These are phyloP conservation scores for Nannospalax galili DNA, from an alignment of 2,113 vertebrate genomes.

Conservation along the genomic window DNA sequence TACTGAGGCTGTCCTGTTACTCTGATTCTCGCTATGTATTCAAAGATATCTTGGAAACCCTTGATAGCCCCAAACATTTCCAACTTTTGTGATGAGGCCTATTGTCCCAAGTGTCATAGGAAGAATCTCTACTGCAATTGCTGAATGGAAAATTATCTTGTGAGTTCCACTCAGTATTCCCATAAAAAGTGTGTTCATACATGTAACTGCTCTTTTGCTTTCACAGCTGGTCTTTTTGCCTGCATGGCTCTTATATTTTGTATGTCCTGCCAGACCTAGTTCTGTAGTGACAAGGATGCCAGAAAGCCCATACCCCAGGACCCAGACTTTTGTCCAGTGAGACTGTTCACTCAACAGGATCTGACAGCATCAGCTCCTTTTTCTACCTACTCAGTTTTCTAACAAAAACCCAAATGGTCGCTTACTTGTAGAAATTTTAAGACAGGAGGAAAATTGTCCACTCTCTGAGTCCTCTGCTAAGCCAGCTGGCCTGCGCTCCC, in stretches of 20 bases:
- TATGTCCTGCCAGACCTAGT: not conserved
- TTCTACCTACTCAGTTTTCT: not conserved
- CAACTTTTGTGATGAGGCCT: not conserved
- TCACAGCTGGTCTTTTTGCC: not conserved
- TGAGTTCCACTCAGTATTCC: not conserved
- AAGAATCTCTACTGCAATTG: not conserved
- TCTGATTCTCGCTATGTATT: not conserved
- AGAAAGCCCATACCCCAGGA: too few species aligned
- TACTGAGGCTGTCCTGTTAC: not conserved
- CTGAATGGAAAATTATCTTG: not conserved
- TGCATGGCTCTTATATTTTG: not conserved
- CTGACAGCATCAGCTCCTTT: not conserved
- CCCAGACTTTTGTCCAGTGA: not conserved
- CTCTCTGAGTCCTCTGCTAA: not conserved
- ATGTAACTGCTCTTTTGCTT: not conserved
- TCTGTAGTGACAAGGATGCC: not conserved
- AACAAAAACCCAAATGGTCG: not conserved
- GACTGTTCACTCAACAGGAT: not conserved
- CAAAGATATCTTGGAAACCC: conserved; percentile 46
- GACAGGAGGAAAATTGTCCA: not conserved
- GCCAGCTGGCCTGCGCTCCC: conserved; percentile 9
- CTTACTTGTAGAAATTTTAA: not conserved
- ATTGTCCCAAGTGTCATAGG: not conserved
- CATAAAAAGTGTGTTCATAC: not conserved
- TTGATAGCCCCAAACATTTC: not conserved